Conservation (phyloP, 2,888 invertebrate genomes). For the Cosmorhoe ocellata region DNA sequence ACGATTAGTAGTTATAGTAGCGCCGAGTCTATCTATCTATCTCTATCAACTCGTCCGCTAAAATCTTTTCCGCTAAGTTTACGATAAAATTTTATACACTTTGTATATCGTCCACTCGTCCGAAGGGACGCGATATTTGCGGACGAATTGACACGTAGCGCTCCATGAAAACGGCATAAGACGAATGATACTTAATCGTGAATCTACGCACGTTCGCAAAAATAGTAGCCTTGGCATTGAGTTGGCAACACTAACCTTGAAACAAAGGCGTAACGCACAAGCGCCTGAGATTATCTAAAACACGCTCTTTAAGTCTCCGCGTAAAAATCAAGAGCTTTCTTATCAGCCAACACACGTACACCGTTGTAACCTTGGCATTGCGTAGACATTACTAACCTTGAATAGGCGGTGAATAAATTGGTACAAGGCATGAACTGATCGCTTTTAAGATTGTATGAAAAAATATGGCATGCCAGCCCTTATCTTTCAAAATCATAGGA, state of each 20-base stretch:
- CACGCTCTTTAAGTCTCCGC: background rate
- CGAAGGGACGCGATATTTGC: too few relatives aligned
- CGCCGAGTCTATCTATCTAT: too few relatives aligned
- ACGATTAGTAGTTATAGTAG: too few relatives aligned
- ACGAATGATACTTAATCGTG: conserved; percentile 6
- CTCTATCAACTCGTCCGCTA: too few relatives aligned
- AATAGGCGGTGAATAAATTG: conserved; percentile 18
- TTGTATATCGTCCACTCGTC: too few relatives aligned
- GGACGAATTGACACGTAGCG: too few relatives aligned
- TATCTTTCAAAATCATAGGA: too few relatives aligned
- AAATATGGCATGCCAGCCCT: too few relatives aligned
- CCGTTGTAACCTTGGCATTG: conserved; percentile 51
- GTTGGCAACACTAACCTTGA: conserved; percentile 12
- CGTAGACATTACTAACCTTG: conserved; percentile 8
- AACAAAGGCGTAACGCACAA: conserved; percentile 14
- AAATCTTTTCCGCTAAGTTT: too few relatives aligned
- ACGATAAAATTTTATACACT: too few relatives aligned
- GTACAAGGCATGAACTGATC: conserved; percentile 7
- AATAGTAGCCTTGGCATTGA: conserved; percentile 52
- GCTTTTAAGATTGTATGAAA: background rate
- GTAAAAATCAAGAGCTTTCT: conserved; percentile 3
- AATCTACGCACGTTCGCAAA: conserved; percentile 40
- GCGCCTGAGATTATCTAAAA: background rate
- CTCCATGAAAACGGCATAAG: conserved; percentile 10
- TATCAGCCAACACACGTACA: conserved; percentile 38